A percentile compares a stretch with the other conserved stretches of the same genome.
Evolutionary conservation across 2,113 vertebrate genomes (phyloP).

Genomic region (Elaphurus davidianus): DNA sequence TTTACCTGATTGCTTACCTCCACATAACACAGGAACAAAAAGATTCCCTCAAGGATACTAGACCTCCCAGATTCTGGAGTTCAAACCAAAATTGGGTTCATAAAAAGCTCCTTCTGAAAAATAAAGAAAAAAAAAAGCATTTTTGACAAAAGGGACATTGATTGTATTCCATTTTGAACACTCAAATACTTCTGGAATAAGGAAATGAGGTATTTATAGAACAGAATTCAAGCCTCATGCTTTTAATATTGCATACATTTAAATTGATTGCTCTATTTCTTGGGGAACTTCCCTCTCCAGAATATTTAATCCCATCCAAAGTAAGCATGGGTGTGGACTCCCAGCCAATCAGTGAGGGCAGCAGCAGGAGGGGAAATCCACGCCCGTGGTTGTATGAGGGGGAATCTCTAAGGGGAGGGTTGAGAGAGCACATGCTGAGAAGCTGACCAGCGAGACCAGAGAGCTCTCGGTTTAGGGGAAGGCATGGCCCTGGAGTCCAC

Average conservation of each 20-base stretch:
- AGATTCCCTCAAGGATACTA: background rate
- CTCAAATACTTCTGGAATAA: background rate
- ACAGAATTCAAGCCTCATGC: background rate
- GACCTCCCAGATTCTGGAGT: background rate
- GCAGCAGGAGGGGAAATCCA: background rate
- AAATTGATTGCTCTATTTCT: background rate
- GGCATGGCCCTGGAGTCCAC: too few relatives aligned
- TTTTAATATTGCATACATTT: background rate
- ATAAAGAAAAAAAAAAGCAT: background rate
- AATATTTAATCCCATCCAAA: background rate
- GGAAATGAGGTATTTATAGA: background rate
- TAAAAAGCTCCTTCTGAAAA: background rate
- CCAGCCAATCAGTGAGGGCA: accelerated
- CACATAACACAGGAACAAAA: background rate
- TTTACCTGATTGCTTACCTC: background rate
- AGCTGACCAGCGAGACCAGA: accelerated
- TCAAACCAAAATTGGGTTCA: background rate
- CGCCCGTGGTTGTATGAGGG: accelerated
- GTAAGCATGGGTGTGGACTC: background rate
- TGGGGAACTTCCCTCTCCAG: background rate
- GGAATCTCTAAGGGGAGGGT: accelerated
- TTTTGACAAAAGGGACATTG: background rate
- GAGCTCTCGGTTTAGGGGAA: accelerated
- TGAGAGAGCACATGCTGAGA: background rate
- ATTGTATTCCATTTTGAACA: background rate